Evolutionary conservation across 2,888 invertebrate species (phyloP), one percentile per base, ranked within the genome.

Genomic region (Limulus polyphemus): DNA sequence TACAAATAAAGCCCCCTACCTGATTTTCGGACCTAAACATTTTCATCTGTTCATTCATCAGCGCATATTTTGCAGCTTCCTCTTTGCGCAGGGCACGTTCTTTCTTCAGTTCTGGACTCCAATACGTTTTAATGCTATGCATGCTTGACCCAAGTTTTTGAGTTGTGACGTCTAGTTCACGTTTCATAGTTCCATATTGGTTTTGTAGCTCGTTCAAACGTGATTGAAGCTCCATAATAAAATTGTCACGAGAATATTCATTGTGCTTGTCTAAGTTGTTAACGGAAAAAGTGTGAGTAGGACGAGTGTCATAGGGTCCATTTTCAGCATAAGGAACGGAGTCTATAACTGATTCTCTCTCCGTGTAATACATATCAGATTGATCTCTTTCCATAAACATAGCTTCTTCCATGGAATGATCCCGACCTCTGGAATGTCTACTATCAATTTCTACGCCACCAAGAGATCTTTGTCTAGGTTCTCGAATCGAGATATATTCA

Each of bases 111-210:
- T 99, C 99, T 17, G 99, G 99, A 76, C 95, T 95, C 99, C 99
- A 99, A 80, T 99, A 99, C 61, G 98, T 98, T 82, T 98, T 99
- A 79, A 99, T 99, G 79, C 95, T 95, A 80, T 98, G 97, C 97
- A 99, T 99, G 74, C 91, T 92, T 75, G 94, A 94, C 77, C 93
- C 92, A 73, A 98, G 83, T 79, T 98, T 98, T 80, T 97, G 95
- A 78, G 95, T 94, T 70, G 94, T 93, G 75, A 93, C 81, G 81
- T 94, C 94, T 74, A 94, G 82, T 76, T 94, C 94, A 77, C 92
- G 90, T 79, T 92, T 92, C 70, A 93, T 82, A 76, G 89, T 90
- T 61, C 84, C 86, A 76, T 94, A 83, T 77, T 97, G 95, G 68
- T 90, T 83, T 75, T 95, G 95, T 71, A 97, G 82, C 77, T 97